These are phyloP conservation scores for Drosophila affinis DNA, from an alignment of 2,888 invertebrate genomes.

Conservation along the genomic window DNA sequence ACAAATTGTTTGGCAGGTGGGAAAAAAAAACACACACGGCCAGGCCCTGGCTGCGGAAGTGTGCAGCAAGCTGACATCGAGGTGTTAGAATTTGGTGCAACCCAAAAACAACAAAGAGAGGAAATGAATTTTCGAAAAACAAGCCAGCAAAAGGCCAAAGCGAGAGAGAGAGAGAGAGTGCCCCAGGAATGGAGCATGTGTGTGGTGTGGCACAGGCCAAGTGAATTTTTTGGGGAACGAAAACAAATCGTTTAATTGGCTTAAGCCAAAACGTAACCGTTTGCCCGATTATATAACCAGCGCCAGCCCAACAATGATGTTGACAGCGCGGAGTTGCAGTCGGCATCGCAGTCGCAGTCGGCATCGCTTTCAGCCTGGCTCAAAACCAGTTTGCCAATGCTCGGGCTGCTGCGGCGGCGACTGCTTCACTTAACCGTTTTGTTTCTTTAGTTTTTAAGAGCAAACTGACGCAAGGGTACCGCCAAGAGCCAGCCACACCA, in stretches of 20 bases:
- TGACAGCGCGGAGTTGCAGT: slow-evolving; percentile 53
- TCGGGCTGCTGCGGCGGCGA: slow-evolving; percentile 10
- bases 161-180: too few species aligned
- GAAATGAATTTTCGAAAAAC: slow-evolving; percentile 11
- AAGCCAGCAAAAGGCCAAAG: slow-evolving; percentile 30
- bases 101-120: slow-evolving; percentile 25
- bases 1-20: slow-evolving; percentile 57
- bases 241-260: slow-evolving; percentile 80
- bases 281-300: slow-evolving; percentile 66
- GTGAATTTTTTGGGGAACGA: slow-evolving; percentile 72
- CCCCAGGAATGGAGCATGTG: slow-evolving; percentile 7
- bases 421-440: slow-evolving; percentile 61
- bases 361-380: background rate
- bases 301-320: slow-evolving; percentile 56
- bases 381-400: slow-evolving; percentile 64
- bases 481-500: slow-evolving; percentile 34
- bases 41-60: slow-evolving; percentile 58
- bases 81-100: slow-evolving; percentile 69
- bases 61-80: slow-evolving; percentile 67
- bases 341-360: slow-evolving; percentile 1
- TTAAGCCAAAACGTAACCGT: slow-evolving; percentile 77
- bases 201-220: slow-evolving; percentile 51
- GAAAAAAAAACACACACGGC: slow-evolving; percentile 27
- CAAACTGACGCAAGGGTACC: slow-evolving; percentile 75
- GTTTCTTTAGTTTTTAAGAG: slow-evolving; percentile 66